phyloP scores from a whole-genome alignment of 2,888 invertebrate genomes.

The Spisula subtruncata region DNA sequence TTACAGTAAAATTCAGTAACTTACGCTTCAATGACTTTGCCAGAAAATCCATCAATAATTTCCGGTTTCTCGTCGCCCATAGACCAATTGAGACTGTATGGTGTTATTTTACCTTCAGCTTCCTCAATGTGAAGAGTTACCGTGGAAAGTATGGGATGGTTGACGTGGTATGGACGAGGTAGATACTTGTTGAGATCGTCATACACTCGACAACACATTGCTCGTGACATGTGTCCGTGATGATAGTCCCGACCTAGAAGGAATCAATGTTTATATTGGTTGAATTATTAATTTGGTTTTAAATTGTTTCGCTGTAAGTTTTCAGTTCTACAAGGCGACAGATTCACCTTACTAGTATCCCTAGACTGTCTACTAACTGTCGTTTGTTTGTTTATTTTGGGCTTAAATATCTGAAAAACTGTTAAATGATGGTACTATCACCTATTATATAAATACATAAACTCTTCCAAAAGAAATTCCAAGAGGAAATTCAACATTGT shows the following conservation, averaged over 20 bases:
- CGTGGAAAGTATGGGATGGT: constrained; percentile 80
- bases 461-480: too few relatives aligned
- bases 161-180: constrained; percentile 76
- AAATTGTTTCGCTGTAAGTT: neutral
- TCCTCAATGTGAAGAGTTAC: constrained; percentile 69
- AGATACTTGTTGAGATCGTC: constrained; percentile 75
- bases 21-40: constrained; percentile 78
- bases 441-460: too few relatives aligned
- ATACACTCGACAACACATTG: constrained; percentile 85
- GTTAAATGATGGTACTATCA: too few relatives aligned
- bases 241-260: constrained; percentile 79
- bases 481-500: too few relatives aligned
- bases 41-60: constrained; percentile 78
- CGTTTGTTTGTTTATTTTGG: too few relatives aligned
- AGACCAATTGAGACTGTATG: constrained; percentile 82
- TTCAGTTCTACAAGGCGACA: neutral
- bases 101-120: constrained; percentile 63
- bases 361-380: too few relatives aligned
- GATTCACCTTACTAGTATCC: neutral
- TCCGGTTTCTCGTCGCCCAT: constrained; percentile 80
- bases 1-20: too few relatives aligned
- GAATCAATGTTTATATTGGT: neutral
- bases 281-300: too few relatives aligned
- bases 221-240: constrained; percentile 84
- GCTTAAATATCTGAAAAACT: too few relatives aligned